phyloP scores from a whole-genome alignment of 2,113 vertebrate species.

The Grammomys surdaster region DNA sequence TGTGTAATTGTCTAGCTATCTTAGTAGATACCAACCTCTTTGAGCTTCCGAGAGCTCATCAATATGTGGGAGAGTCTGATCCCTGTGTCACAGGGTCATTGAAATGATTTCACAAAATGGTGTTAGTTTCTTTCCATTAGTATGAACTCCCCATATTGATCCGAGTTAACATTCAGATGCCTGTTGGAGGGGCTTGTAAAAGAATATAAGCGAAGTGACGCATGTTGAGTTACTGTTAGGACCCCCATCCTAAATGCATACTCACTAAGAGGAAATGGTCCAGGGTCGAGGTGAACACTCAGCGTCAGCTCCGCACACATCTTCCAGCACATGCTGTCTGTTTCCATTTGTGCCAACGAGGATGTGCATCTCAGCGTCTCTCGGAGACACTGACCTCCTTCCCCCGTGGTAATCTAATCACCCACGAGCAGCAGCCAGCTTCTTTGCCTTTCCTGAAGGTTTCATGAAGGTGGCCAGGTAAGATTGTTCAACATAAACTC shows the following conservation, averaged over 20 bases:
- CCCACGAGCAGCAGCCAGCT: background rate
- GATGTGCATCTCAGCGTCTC: background rate
- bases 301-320: background rate
- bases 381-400: background rate
- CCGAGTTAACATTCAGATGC: background rate
- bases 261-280: background rate
- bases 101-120: constrained; percentile 21
- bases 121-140: background rate
- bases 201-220: background rate
- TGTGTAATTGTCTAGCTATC: background rate
- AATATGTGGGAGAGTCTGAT: background rate
- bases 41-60: background rate
- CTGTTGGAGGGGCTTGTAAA: background rate
- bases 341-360: background rate
- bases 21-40: constrained; percentile 17
- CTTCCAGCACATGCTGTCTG: background rate
- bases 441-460: background rate
- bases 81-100: background rate
- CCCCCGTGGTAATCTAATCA: background rate
- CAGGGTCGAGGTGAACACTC: background rate
- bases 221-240: background rate
- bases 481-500: background rate
- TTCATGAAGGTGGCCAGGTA: background rate
- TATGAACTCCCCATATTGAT: background rate
- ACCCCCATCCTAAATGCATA: background rate